Evolutionary conservation across 2,888 invertebrate species (phyloP), one percentile per base, ranked within the genome.

Genomic region (Acrobasis suavella): DNA sequence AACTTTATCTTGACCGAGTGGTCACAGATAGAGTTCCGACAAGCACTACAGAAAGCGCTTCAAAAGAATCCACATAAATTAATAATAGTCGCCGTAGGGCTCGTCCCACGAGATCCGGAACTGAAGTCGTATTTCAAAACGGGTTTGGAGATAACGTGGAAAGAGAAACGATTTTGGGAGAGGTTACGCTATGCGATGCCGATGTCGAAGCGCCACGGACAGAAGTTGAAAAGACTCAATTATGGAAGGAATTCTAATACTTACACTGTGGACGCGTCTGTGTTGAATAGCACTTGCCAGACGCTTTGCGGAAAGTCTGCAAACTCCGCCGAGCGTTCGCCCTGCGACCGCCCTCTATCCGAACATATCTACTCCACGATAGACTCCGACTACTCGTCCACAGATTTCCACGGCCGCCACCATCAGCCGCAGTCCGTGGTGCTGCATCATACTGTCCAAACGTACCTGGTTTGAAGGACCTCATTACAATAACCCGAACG

Each of bases 101-200:
- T 95, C 66, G 95, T 96, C 63, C 96, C 97, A 80, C 94, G 96
- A 72, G 98, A 98, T 82, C 95, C 96, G 62, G 98, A 98, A 81
- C 93, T 98, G 70, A 94, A 97, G 83, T 96, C 97, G 65, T 98
- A 98, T 85, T 93, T 98, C 69, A 96, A 97, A 88, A 96, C 96
- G 68, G 96, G 96, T 84, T 96, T 97, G 69, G 94, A 97, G 73
- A 95, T 98, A 76, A 94, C 96, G 74, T 97, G 97, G 95, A 96
- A 96, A 80, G 98, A 98, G 90, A 96, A 96, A 82, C 94, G 97
- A 77, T 98, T 98, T 93, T 98, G 98, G 98, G 98, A 98, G 85
- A 96, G 98, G 83, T 93, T 98, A 76, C 95, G 96, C 74, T 98
- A 97, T 85, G 96, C 97, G 67, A 96, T 98, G 94, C 98, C 98